Percentiles rank a stretch among this genome's conserved stretches.
Evolutionary conservation across 2,888 invertebrate species (phyloP).

Genomic region (Agrotis ipsilon): DNA sequence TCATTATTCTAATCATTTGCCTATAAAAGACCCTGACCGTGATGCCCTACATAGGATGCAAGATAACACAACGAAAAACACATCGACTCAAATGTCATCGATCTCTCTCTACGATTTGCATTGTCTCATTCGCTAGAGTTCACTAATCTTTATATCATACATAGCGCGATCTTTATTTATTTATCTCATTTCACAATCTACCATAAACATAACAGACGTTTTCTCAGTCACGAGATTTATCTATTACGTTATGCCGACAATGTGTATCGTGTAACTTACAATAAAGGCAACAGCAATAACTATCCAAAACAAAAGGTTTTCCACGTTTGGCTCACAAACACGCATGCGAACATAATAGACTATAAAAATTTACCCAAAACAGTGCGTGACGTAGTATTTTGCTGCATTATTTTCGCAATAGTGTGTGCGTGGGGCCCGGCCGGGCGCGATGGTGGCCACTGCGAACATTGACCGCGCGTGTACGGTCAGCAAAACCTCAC

Average conservation of each 20-base stretch:
- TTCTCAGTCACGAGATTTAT: constrained; percentile 53
- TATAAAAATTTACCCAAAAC: constrained; percentile 71
- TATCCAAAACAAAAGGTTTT: constrained; percentile 61
- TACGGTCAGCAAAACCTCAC: constrained; percentile 66
- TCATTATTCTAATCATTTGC: constrained; percentile 13
- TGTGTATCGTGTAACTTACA: constrained; percentile 46
- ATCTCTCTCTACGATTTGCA: constrained; percentile 38
- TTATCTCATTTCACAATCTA: constrained; percentile 39
- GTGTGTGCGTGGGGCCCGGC: constrained; percentile 80
- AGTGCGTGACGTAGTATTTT: constrained; percentile 69
- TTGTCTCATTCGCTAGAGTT: constrained; percentile 44
- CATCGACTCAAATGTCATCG: constrained; percentile 17
- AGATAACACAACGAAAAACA: constrained; percentile 24
- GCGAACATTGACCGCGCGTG: constrained; percentile 84
- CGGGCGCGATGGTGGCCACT: constrained; percentile 71
- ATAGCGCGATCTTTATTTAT: constrained; percentile 27
- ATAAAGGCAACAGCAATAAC: constrained; percentile 50
- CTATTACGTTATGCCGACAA: constrained; percentile 58
- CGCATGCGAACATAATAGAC: constrained; percentile 60
- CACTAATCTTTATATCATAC: constrained; percentile 35
- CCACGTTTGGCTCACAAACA: constrained; percentile 58
- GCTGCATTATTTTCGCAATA: constrained; percentile 85
- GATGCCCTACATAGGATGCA: background rate
- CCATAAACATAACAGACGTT: constrained; percentile 29
- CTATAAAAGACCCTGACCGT: background rate